Evolutionary conservation across 2,888 invertebrate species (phyloP), one percentile per base, ranked within the genome.

Genomic region (Phaonia tiefii): DNA sequence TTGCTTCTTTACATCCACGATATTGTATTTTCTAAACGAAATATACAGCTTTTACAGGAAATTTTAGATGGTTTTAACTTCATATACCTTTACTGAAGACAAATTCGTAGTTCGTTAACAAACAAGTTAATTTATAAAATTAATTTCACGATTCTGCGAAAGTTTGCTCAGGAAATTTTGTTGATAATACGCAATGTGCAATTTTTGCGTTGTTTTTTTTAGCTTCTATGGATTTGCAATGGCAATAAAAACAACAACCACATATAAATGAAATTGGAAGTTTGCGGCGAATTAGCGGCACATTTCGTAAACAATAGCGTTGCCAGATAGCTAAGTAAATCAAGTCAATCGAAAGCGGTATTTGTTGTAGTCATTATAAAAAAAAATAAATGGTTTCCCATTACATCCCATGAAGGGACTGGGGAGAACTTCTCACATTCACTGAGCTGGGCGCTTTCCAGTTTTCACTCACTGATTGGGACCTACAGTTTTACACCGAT

Each of bases 171-270:
- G 17, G 42, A 56, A 58, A 46, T 26, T 44, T 15, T 46, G 22
- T 39, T 4, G 10, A 69, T 42, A 54, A 54, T 58, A 56, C 58
- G 71, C 71, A 70, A 71, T 26, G 46, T 26, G 46, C 3, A 66
- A 49, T 46, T 49, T 44, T 31, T 31, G 3, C 31, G 31, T 31
- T 31, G 4, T 31, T 15, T 4, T 2, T 13, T 15, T 3, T n/a
- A 22, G 4, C 15, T 26, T 11, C 17, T 26, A 26, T 8, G n/a
- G n/a, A n/a, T n/a, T 17, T 31, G 11, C 37, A 26, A 26, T 58
- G 25, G 58, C 31, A 13, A 54, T 7, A 17, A 54, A 54, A 54
- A 54, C n/a, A 3, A 46, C n/a, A 46, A 46, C 20, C 54, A 25
- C 37, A 37, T 37, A 10, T 4, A 26, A 26, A 26, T 22, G 58